Evolutionary conservation across 2,888 invertebrate genomes (phyloP), one percentile per base, ranked within the genome.

Genomic region (Hydraecia micacea): DNA sequence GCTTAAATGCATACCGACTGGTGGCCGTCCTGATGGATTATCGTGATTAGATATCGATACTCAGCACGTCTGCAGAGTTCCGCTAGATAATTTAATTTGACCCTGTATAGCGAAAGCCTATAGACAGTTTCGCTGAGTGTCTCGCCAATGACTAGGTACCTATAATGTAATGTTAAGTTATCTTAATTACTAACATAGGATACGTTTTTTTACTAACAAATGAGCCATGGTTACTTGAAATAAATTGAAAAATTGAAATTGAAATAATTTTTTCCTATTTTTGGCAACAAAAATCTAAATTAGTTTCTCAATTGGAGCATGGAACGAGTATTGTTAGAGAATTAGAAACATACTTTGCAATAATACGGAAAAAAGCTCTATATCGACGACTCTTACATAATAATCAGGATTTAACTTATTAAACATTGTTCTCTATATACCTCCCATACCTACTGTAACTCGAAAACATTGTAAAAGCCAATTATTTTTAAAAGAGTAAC

Each of bases 231-330:
- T n/a, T n/a, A n/a, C n/a, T n/a, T n/a, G n/a, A n/a, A n/a, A n/a
- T n/a, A n/a, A n/a, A n/a, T n/a, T n/a, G n/a, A n/a, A n/a, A n/a
- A n/a, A n/a, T n/a, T n/a, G n/a, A n/a, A n/a, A n/a, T n/a, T n/a
- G n/a, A n/a, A n/a, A n/a, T 69, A 21, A 65, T 36, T 9, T 52
- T 68, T 55, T 49, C 13, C 52, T 46, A 52, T 74, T 83, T 75
- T 79, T 55, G 32, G 18, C 42, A 62, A 65, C 36, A 62, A 72
- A 25, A 63, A 49, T 63, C 52, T 73, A 36, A 84, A 84, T 80
- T 60, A 67, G 71, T 69, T 75, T 80, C 49, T 75, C 81, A 85
- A 83, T 63, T 85, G 85, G 66, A 85, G 66, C 83, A 75, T 80
- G 73, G 18, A 60, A 46, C 15, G 6, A 5, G 39, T 28, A 55